These are phyloP conservation scores for Acholoe squamosa DNA, from an alignment of 2,888 invertebrate species.

Conservation along the genomic window DNA sequence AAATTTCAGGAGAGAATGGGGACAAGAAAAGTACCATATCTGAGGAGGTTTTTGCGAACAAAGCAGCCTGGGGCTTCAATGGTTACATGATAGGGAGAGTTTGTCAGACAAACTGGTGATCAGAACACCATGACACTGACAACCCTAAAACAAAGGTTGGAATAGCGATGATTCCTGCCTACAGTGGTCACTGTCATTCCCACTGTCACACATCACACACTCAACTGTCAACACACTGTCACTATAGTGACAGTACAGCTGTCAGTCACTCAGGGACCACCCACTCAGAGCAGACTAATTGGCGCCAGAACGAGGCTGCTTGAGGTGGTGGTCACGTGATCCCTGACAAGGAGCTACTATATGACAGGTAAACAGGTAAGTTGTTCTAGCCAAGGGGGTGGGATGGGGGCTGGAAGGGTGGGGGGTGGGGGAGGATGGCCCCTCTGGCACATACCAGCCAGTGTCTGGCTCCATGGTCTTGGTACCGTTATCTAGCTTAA, in stretches of 20 bases:
- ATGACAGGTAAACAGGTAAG: background rate
- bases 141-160: background rate
- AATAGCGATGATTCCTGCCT: background rate
- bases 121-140: too few species aligned
- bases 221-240: background rate
- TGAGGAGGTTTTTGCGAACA: too few species aligned
- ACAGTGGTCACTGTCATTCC: background rate
- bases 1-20: too few species aligned
- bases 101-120: too few species aligned
- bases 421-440: background rate
- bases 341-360: background rate
- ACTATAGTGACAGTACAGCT: background rate
- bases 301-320: background rate
- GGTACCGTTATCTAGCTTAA: background rate
- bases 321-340: conserved; percentile 15
- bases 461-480: background rate
- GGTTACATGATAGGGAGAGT: too few species aligned
- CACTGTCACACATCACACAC: background rate
- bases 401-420: background rate
- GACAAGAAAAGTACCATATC: too few species aligned
- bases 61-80: too few species aligned
- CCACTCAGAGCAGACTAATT: background rate
- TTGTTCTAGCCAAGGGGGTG: background rate
- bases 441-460: conserved; percentile 28
- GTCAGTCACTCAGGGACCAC: conserved; percentile 30